Base-by-base conservation (phyloP, 1,140 invertebrate genomes). In the Chrysomallon squamiferum region DNA sequence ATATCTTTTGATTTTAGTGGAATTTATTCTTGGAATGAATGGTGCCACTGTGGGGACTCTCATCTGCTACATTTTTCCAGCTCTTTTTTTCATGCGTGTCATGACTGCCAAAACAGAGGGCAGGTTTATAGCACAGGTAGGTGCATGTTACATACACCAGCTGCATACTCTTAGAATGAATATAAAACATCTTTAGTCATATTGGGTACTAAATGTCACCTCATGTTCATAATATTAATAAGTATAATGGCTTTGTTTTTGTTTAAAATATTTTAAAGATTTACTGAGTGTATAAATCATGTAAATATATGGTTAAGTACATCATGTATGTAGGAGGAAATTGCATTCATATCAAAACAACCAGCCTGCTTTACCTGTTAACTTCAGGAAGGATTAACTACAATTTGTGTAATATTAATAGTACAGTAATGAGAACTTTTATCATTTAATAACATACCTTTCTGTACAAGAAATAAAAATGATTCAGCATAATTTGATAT, bases 31-130 rank as follows among this genome's bases (percentile, higher is more conserved):
- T 30, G 95, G 95, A 4, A 84, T 98, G 33, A 91, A 95, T 59
- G 96, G 96, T 15, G 95, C 96, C 15, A 97, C 96, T 13, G 95
- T 96, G 72, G 96, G 96, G 4, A 93, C 95, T n/a, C 89, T 95
- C 62, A 93, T 97, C 69, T 97, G 95, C 76, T 89, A 96, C 18
- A 92, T 97, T 74, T 93, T 97, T 79, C 96, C 96, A 0, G 92
- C 94, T 1, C 88, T 89, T 3, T 87, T 89, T 59, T 89, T 88
- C 69, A 81, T 89, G 5, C 75, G 79, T 45, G 82, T 88, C 13
- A 86, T 87, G 63, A 79, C 82, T 5, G 85, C 80, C 43, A 83
- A 83, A 59, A 83, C 85, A 6, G 84, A 84, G 13, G 86, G 87
- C 63, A 84, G 85, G 72, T 66, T 79, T 13, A 50, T 84, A 18